Conservation (phyloP, 2,797 vertebrate genomes). For the Schizothorax lantsangensis region DNA sequence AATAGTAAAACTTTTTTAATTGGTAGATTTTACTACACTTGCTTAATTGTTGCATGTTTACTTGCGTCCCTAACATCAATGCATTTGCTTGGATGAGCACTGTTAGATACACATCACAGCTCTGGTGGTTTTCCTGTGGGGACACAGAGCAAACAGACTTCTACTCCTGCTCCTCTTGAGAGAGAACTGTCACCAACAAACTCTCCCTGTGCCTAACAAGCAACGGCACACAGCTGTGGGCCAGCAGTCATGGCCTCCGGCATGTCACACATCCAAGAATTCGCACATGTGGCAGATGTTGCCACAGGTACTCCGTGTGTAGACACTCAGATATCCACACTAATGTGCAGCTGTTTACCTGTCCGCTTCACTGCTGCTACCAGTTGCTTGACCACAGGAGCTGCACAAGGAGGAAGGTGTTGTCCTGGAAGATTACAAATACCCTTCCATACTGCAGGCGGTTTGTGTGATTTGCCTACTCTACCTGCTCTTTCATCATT, state of each 20-base stretch:
- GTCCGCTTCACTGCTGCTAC: slow-evolving; percentile 46
- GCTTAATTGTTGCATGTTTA: neutral
- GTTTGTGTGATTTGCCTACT: slow-evolving; percentile 45
- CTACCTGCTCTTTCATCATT: slow-evolving; percentile 53
- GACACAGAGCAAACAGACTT: slow-evolving; percentile 44
- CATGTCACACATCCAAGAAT: slow-evolving; percentile 39
- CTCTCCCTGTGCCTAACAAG: slow-evolving; percentile 56
- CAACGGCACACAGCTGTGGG: slow-evolving; percentile 46
- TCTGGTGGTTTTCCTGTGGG: slow-evolving; percentile 30
- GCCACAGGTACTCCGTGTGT: slow-evolving; percentile 18
- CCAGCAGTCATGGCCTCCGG: slow-evolving; percentile 51
- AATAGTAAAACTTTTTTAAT: neutral
- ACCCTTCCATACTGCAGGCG: neutral
- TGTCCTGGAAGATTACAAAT: slow-evolving; percentile 48
- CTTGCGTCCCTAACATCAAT: neutral
- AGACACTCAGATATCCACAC: slow-evolving; percentile 29
- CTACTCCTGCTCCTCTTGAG: slow-evolving; percentile 44
- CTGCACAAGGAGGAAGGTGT: slow-evolving; percentile 22
- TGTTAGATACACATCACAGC: slow-evolving; percentile 39
- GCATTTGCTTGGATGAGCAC: slow-evolving; percentile 19
- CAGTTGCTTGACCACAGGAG: slow-evolving; percentile 60
- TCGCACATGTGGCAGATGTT: slow-evolving; percentile 47
- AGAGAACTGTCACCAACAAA: slow-evolving; percentile 43
- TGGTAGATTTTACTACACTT: neutral
- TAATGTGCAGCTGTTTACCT: slow-evolving; percentile 54